phyloP scores from a whole-genome alignment of 2,797 vertebrate genomes.

The Spondyliosoma cantharus region DNA sequence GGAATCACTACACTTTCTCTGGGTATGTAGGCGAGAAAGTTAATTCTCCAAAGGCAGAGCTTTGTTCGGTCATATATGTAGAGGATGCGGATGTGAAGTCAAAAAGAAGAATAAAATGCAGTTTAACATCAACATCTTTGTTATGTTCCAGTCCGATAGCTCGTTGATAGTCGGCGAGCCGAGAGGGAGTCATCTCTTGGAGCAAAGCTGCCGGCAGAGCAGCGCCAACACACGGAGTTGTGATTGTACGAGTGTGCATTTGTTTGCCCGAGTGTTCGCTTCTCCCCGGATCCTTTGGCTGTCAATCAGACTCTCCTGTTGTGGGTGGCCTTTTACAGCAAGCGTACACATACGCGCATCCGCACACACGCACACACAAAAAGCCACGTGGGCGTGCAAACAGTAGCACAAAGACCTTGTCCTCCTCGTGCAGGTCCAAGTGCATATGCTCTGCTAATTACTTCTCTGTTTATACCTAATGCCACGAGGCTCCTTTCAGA shows the following conservation, averaged over 20 bases:
- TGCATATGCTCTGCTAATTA: slow-evolving; percentile 66
- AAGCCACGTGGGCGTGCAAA: slow-evolving; percentile 15
- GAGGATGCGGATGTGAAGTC: background rate
- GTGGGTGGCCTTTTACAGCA: slow-evolving; percentile 59
- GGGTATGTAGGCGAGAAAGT: slow-evolving; percentile 4
- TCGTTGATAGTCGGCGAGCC: background rate
- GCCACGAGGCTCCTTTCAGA: slow-evolving; percentile 55
- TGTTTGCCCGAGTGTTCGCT: slow-evolving; percentile 33
- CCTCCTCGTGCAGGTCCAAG: slow-evolving; percentile 49
- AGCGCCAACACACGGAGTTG: slow-evolving; percentile 19
- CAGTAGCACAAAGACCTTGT: slow-evolving; percentile 43
- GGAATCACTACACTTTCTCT: slow-evolving; percentile 13
- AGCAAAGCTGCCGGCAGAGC: slow-evolving; percentile 40
- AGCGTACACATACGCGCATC: background rate
- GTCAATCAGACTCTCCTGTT: slow-evolving; percentile 53
- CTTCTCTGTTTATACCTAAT: slow-evolving; percentile 60
- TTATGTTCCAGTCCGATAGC: slow-evolving; percentile 19
- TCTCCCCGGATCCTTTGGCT: slow-evolving; percentile 35
- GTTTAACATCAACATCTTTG: slow-evolving; percentile 14
- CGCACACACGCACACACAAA: slow-evolving; percentile 20
- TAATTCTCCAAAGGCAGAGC: background rate
- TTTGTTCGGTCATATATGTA: background rate
- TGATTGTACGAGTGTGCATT: slow-evolving; percentile 21
- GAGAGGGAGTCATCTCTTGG: slow-evolving; percentile 9
- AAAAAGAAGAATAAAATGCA: slow-evolving; percentile 1